These are phyloP conservation scores for Brassicogethes aeneus DNA, from an alignment of 2,888 invertebrate species.

Conservation along the genomic window DNA sequence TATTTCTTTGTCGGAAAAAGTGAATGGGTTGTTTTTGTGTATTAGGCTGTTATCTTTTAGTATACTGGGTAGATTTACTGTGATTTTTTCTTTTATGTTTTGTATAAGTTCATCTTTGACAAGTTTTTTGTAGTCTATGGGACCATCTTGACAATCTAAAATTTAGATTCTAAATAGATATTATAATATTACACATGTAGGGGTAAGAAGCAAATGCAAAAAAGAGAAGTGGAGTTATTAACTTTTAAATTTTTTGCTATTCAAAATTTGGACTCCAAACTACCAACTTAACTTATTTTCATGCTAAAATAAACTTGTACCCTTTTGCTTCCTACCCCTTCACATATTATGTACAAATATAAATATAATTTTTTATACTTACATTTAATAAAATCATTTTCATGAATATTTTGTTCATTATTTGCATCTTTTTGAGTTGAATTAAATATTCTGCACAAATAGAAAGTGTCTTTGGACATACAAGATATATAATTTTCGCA, in stretches of 20 bases:
- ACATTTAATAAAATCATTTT: slow-evolving; percentile 30
- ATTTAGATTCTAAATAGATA: slow-evolving; percentile 1
- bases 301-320: too few relatives aligned
- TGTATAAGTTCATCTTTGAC: slow-evolving; percentile 29
- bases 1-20: slow-evolving; percentile 39
- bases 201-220: too few relatives aligned
- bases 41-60: slow-evolving; percentile 38
- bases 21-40: slow-evolving; percentile 40
- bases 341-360: background rate
- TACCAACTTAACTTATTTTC: too few relatives aligned
- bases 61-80: slow-evolving; percentile 38
- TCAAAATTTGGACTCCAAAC: too few relatives aligned
- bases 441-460: slow-evolving; percentile 49
- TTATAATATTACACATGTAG: too few relatives aligned
- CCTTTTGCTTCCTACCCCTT: too few relatives aligned
- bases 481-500: slow-evolving; percentile 62
- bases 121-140: slow-evolving; percentile 34
- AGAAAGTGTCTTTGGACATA: slow-evolving; percentile 51
- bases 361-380: slow-evolving; percentile 16
- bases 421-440: slow-evolving; percentile 14
- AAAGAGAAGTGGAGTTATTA: too few relatives aligned
- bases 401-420: slow-evolving; percentile 15
- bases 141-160: slow-evolving; percentile 23
- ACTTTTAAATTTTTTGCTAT: too few relatives aligned
- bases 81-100: slow-evolving; percentile 30